Base-by-base conservation (phyloP, 1,140 invertebrate genomes). In the Drosophila sechellia region DNA sequence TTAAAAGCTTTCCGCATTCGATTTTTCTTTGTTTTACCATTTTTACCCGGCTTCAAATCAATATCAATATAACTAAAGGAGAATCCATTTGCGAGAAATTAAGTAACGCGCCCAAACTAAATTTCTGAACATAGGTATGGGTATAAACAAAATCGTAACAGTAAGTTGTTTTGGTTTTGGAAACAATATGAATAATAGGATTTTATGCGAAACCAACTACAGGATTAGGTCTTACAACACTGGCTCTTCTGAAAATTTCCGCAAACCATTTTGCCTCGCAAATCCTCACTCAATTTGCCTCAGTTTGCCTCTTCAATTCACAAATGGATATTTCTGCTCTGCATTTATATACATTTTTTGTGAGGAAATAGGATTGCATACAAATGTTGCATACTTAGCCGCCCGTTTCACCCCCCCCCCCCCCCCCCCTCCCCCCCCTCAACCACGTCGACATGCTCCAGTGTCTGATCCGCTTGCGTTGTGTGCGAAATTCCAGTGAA, bases 1-100 rank as follows among this genome's bases (percentile, higher is more conserved):
- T 58, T 85, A 85, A 85, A 85, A 85, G 81, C 81, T 77, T 81
- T 77, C 86, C 81, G 58, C 68, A 31, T 77, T 64, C 60, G 50
- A 27, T 31, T 35, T 35, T 42, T 27, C 22, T 11, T 40, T 52
- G 27, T 11, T 56, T 53, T 34, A 45, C 37, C 27, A 63, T 65
- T 63, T 40, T 56, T 48, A 50, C 48, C 59, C 34, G 35, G 22
- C 39, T 4, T 5, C 20, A 27, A 50, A 27, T 63, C 20, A 48
- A 17, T 49, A 25, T 15, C 11, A 17, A 55, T 49, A 34, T 34
- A 25, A 42, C 11, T 22, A 15, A 61, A 43, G 43, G 39, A 49
- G 2, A 17, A 43, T 61, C 13, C 53, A 61, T 34, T 53, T n/a
- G 27, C 8, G n/a, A n/a, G 3, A 49, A 31, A 15, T 31, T 49